These are phyloP conservation scores for Erpornis zantholeuca DNA, from an alignment of 2,113 vertebrate genomes.

Conservation along the genomic window DNA sequence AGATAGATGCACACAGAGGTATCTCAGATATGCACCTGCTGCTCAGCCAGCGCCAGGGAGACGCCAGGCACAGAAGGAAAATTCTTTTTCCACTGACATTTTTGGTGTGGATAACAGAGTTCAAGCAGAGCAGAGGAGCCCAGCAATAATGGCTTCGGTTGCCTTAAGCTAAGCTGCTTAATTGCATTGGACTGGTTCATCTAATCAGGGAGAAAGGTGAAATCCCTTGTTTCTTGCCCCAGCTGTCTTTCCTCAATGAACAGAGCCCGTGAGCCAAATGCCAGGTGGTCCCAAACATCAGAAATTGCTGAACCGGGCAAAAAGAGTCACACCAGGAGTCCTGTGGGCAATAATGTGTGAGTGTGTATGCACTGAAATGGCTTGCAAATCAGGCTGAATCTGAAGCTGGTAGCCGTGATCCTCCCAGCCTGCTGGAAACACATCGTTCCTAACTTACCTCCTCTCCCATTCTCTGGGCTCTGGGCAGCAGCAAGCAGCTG, in stretches of 20 bases:
- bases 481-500: not conserved
- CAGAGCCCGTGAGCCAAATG: not conserved
- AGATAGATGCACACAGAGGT: slow-evolving; percentile 20
- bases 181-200: slow-evolving; percentile 21
- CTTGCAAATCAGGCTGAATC: not conserved
- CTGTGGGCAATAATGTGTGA: not conserved
- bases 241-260: not conserved
- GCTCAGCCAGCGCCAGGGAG: slow-evolving; percentile 29
- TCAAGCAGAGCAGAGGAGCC: slow-evolving; percentile 26
- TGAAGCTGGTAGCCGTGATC: not conserved
- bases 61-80: not conserved
- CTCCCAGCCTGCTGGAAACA: not conserved
- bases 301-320: not conserved
- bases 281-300: not conserved
- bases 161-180: slow-evolving; percentile 50
- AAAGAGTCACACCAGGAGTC: not conserved
- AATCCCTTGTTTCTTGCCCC: not conserved
- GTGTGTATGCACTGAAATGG: not conserved
- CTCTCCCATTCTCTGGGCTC: not conserved
- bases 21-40: slow-evolving; percentile 59
- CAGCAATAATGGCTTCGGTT: slow-evolving; percentile 1
- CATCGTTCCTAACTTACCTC: not conserved
- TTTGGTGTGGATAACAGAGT: slow-evolving; percentile 23
- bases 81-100: slow-evolving; percentile 24
- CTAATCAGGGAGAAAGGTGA: slow-evolving; percentile 45